Base-by-base conservation (phyloP, 2,797 vertebrate species). In the Aythya fuligula region DNA sequence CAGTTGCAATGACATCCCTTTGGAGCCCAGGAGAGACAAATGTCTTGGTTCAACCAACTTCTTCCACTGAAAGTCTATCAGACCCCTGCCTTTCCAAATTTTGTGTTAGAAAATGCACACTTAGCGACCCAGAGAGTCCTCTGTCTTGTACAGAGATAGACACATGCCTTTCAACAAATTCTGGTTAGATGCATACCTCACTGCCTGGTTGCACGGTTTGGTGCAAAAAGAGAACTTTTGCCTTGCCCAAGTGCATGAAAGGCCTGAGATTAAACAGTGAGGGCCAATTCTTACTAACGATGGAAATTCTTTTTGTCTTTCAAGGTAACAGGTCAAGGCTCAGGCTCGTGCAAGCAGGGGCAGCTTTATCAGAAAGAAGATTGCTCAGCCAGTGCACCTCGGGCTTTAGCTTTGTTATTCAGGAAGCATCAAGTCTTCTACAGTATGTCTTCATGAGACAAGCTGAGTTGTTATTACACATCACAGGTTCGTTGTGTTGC, bases 371-470 rank as follows among this genome's bases (percentile, higher is more conserved):
- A 90, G 60, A 53, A 80, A 43, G 25, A 27, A 49, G 21, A 71
- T 72, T 89, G 38, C 24, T 45, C 65, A 77, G 18, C 14, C n/a
- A 43, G 28, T 21, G 39, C 53, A 43, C 53, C 64, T 85, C 3
- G 2, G 66, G 60, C 34, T 70, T 88, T 70, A 38, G 49, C 53
- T 47, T 8, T 2, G 2, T 49, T 45, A 61, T 41, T 54, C 73
- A 77, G 65, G 64, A 77, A 69, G 20, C 32, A 74, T 11, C 43
- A n/a, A 14, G 27, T 20, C 32, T 54, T 71, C 72, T 11, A 0
- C 0, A 65, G 57, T 5, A 13, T 34, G 10, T 38, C 62, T 58
- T 28, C 54, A 18, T 22, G n/a, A 65, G 57, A 73, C 0, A 0
- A 54, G 39, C n/a, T 9, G 57, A 49, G 57, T 45, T 85, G 6